Percentiles rank a stretch among this genome's conserved stretches.
phyloP scores from a whole-genome alignment of 2,888 invertebrate species.

The Pogonocherus hispidulus region DNA sequence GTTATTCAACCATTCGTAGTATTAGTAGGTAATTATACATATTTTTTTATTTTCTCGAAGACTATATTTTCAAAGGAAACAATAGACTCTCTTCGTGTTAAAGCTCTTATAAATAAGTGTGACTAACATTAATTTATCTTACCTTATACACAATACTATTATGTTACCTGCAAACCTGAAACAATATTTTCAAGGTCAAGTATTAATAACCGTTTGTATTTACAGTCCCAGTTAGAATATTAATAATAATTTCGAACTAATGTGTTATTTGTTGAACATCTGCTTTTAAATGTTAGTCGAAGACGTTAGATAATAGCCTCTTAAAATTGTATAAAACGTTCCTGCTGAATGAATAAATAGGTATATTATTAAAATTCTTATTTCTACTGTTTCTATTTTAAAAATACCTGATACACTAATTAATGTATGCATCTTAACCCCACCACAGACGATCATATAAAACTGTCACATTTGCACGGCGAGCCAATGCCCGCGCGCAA shows the following conservation, averaged over 20 bases:
- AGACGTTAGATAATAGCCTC: not conserved
- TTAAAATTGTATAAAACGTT: not conserved
- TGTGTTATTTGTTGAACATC: not conserved
- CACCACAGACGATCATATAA: no score
- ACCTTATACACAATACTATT: no score
- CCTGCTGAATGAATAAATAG: no score
- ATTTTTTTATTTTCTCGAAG: not conserved
- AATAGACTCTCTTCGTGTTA: not conserved
- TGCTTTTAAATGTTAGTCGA: no score
- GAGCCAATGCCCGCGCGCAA: no score
- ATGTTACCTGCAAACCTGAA: not conserved
- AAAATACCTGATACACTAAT: no score
- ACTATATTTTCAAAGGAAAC: not conserved
- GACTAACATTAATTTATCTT: not conserved
- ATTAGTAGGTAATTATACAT: not conserved
- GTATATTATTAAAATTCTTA: no score
- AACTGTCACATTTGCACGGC: no score
- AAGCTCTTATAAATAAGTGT: not conserved
- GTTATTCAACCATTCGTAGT: not conserved
- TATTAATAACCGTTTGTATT: constrained; percentile 1
- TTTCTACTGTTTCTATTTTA: no score
- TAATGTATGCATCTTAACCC: no score
- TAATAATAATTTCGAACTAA: not conserved
- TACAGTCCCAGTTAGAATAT: not conserved
- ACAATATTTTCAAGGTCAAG: constrained; percentile 10